Base-by-base conservation (phyloP, 53 echinoderm and acorn worm species). In the Holothuria scabra region DNA sequence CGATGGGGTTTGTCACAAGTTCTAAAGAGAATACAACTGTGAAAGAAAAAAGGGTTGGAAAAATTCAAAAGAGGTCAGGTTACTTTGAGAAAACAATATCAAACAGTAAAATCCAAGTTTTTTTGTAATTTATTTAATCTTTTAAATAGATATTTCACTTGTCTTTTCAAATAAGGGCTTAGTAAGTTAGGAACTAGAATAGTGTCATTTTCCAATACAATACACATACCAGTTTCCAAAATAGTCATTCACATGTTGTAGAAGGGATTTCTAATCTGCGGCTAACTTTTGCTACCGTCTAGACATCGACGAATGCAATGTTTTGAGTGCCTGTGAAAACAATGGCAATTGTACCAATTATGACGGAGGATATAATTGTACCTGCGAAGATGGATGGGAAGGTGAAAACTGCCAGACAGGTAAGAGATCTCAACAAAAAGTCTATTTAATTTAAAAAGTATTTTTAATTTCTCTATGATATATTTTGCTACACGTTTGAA, bases 291-390 rank as follows among this genome's bases (percentile, higher is more conserved):
- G 35, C 6, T 4, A 35, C 35, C 6, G 12, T 8, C 28, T 26
- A 66, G 66, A 66, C 28, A 26, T 24, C 31, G 12, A 66, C 28
- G 66, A 66, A 66, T 66, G 66, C 28, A 13, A n/a, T 26, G 66
- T 29, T 35, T 35, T 6, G 14, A 26, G 8, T 24, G 28, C 66
- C 31, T 66, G 66, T 12, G 5, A 66, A 66, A 66, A 66, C 66
- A 66, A 66, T 32, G 66, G 28, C 66, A 66, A 66, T 66, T 66
- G 66, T 66, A 66, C 66, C 22, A 66, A 66, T 66, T 66, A 66
- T 26, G 24, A 66, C 66, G 66, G 66, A 66, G 66, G 66, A 66
- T 28, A 66, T 12, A 66, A 66, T 32, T 66, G 66, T 26, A 66
- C 66, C 33, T 66, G 66, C 66, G 24, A 66, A 28, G 16, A 28